phyloP scores from a whole-genome alignment of 1,140 invertebrate genomes.

The Aporrectodea caliginosa region DNA sequence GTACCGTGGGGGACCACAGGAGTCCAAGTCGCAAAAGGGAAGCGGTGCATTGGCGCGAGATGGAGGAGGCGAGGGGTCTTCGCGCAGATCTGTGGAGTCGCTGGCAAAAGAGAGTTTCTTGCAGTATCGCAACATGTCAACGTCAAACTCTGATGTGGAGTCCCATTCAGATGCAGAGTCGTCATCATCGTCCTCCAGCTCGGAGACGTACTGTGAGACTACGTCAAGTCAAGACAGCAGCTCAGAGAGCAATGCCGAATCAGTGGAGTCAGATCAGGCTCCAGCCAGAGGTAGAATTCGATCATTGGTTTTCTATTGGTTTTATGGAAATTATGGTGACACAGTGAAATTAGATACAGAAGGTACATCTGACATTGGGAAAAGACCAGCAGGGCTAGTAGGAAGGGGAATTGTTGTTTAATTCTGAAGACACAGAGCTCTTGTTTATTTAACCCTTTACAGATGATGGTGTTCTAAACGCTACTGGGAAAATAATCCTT shows the following conservation, averaged over 20 bases:
- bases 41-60: background rate
- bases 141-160: conserved; percentile 18
- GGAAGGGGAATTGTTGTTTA: too few species aligned
- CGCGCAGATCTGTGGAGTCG: background rate
- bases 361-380: too few species aligned
- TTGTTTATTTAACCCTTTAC: too few species aligned
- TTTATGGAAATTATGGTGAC: too few species aligned
- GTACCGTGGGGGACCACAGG: background rate
- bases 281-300: conserved; percentile 1
- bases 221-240: conserved; percentile 11
- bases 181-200: background rate
- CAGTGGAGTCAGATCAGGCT: background rate
- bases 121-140: conserved; percentile 27
- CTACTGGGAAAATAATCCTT: too few species aligned
- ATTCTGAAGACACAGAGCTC: too few species aligned
- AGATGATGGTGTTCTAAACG: too few species aligned
- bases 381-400: too few species aligned
- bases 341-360: too few species aligned
- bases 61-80: background rate
- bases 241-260: background rate
- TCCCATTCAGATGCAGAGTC: conserved; percentile 16
- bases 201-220: conserved; percentile 12
- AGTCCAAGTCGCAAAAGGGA: background rate
- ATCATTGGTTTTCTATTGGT: too few species aligned
- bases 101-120: conserved; percentile 23